Conservation (phyloP, 2,797 vertebrate genomes). For the Smutsia temminckii region DNA sequence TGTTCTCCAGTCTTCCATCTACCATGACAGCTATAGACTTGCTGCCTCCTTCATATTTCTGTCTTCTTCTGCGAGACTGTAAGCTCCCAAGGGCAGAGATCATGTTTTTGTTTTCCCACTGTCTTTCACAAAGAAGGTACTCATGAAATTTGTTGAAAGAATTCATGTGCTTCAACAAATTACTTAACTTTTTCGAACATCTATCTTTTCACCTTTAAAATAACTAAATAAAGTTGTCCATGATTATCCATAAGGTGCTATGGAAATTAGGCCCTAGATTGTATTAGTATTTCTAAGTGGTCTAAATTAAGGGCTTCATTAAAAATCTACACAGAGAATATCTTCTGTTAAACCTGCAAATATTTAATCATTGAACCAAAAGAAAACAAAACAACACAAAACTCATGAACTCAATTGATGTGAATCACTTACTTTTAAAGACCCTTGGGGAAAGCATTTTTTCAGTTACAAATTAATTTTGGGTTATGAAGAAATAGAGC, state of each 20-base stretch:
- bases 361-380: neutral
- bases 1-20: neutral
- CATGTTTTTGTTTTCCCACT: neutral
- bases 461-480: constrained; percentile 1
- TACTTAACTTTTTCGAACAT: neutral
- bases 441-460: neutral
- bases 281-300: neutral
- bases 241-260: neutral
- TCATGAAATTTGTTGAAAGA: neutral
- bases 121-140: neutral
- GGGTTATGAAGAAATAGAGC: neutral
- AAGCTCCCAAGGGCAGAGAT: neutral
- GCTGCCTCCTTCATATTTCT: neutral
- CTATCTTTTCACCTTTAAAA: neutral
- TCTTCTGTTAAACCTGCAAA: neutral
- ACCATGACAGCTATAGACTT: neutral
- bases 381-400: neutral
- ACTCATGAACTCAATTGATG: neutral
- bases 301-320: neutral
- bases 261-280: neutral
- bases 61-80: neutral
- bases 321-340: neutral
- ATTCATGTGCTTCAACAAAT: neutral
- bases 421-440: neutral
- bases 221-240: neutral